Base-by-base conservation (phyloP, 2,113 vertebrate genomes). In the Prolemur simus region DNA sequence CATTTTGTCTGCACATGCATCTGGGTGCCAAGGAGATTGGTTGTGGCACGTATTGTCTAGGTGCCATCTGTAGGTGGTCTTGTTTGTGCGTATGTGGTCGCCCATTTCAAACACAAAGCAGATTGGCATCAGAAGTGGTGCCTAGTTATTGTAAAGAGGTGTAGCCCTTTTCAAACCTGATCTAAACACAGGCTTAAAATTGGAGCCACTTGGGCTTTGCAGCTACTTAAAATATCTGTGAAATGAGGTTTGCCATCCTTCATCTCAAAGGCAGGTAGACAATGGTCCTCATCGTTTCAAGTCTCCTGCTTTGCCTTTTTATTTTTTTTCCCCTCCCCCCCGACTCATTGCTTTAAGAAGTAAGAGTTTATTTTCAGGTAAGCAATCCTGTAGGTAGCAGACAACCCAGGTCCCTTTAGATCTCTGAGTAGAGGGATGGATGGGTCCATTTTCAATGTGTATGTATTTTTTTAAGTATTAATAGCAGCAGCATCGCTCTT, bases 31-130 rank as follows among this genome's bases (percentile, higher is more conserved):
- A 98, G 97, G 97, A 97, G 98, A 98, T 98, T 47, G 91, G 98
- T 98, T 97, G 98, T 97, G 98, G 98, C 98, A 98, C 74, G 87
- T 63, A 77, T 27, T 37, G 96, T 82, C 93, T 95, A 18, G 69
- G 71, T 92, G 45, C 84, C 93, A 93, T 94, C 97, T 60, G 97
- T 98, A 98, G 98, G 98, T 98, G 98, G 98, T 98, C 98, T 97
- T 93, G 66, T 96, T 52, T 89, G 83, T 85, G 94, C 91, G 12
- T 96, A 95, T 94, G 97, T 94, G 97, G 96, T 97, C 71, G 97
- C 95, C 91, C 58, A 88, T 97, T 98, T 98, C 96, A 96, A 80
- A 92, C 64, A 39, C 92, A 94, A 73, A 98, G 96, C 95, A 95
- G 94, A 60, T 39, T 97, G 83, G 96, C 73, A 68, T 98, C 96